Evolutionary conservation across 2,888 invertebrate genomes (phyloP), one percentile per base, ranked within the genome.

Genomic region (Andricus curvator): DNA sequence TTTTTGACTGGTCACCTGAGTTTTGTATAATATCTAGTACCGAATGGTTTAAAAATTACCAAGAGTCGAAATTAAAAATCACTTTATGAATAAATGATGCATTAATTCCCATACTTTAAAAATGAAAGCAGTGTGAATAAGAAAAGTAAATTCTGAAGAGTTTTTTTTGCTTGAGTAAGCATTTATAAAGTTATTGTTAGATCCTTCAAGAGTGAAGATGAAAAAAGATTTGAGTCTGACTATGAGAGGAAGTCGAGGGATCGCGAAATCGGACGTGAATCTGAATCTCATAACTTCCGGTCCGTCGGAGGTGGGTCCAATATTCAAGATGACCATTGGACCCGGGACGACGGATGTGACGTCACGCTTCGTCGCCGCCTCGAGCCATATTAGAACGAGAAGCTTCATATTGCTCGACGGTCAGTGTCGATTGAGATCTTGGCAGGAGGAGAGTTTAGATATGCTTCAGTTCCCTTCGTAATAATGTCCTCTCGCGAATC

Each of bases 211-310:
- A 51, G 20, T 44, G 48, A 51, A 20, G 20, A 29, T 51, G 51
- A 29, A 17, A 51, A 70, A 70, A 51, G 25, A 48, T 33, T 33
- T 74, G 56, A 33, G 29, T 56, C 33, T 33, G 48, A n/a, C n/a
- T 56, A n/a, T 9, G 25, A 25, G 62, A 74, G 56, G 74, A 29
- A 56, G 20, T 33, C 56, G 70, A 81, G 68, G 80, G 81, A 76
- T 86, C 85, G 85, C 81, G 86, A 84, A 84, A 87, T 85, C 85
- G 88, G 89, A 88, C 86, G 84, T 83, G 89, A 90, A 90, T 91
- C 88, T 89, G 89, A 90, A 92, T 92, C 91, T 92, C 92, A 92
- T 92, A 92, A 91, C 92, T 92, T 92, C 90, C 91, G 90, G 88
- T 90, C 87, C 88, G 91, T 80, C 86, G 90, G 86, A 87, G 89